Conservation (phyloP, 2,888 invertebrate species). For the Dasysyrphus tricinctus region DNA sequence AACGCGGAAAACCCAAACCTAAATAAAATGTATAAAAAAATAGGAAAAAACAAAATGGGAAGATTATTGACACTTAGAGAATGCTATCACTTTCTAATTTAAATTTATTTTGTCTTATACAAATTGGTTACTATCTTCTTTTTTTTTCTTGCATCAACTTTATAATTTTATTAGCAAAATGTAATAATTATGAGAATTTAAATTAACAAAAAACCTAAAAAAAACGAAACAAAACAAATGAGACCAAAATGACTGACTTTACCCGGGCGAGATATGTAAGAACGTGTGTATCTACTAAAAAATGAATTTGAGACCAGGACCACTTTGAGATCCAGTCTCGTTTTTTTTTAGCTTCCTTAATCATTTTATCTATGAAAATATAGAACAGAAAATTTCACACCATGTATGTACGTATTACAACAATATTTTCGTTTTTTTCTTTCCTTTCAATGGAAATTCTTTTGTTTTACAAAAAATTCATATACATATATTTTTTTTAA, state of each 20-base stretch:
- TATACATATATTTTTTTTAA: constrained; percentile 68
- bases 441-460: constrained; percentile 50
- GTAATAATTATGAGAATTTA: neutral
- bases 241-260: constrained; percentile 61
- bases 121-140: constrained; percentile 37
- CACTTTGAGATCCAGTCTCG: constrained; percentile 44
- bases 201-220: constrained; percentile 14
- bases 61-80: constrained; percentile 73
- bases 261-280: constrained; percentile 67
- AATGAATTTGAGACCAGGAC: constrained; percentile 51
- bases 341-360: constrained; percentile 31
- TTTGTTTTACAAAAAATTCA: constrained; percentile 74
- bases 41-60: constrained; percentile 53
- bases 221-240: constrained; percentile 39
- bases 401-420: constrained; percentile 60
- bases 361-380: constrained; percentile 71
- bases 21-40: constrained; percentile 48
- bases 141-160: constrained; percentile 21
- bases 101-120: constrained; percentile 14
- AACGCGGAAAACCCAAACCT: constrained; percentile 49
- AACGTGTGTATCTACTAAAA: constrained; percentile 38
- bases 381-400: constrained; percentile 69
- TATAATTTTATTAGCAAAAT: constrained; percentile 29
- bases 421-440: constrained; percentile 51
- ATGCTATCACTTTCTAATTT: constrained; percentile 66